These are phyloP conservation scores for Pyxicephalus adspersus DNA, from an alignment of 2,113 vertebrate species.

Conservation along the genomic window DNA sequence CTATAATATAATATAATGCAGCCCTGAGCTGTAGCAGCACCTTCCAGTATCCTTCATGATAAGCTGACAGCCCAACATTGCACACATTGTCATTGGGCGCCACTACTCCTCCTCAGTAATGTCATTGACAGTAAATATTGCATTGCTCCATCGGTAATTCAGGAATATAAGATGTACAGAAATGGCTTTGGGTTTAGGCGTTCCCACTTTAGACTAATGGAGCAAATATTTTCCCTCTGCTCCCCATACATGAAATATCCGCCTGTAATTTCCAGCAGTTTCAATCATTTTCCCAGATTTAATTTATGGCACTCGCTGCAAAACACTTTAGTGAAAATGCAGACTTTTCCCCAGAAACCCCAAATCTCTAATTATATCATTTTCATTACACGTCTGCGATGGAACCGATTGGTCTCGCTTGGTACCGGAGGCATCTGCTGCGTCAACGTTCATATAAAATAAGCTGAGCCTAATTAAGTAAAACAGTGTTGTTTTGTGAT, in stretches of 20 bases:
- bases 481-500: constrained; percentile 1
- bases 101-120: too few species aligned
- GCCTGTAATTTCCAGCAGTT: neutral
- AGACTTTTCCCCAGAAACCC: neutral
- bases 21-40: too few species aligned
- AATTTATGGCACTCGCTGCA: neutral
- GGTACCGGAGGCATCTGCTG: neutral
- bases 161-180: too few species aligned
- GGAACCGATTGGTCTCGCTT: neutral
- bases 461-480: neutral
- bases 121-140: too few species aligned
- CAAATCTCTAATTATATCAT: constrained; percentile 7
- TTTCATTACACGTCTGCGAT: neutral
- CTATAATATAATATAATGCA: too few species aligned
- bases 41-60: too few species aligned
- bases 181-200: too few species aligned
- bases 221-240: neutral
- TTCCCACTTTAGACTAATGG: too few species aligned
- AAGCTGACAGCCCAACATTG: too few species aligned
- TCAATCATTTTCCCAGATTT: neutral
- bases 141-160: too few species aligned
- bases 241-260: too few species aligned
- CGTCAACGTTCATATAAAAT: neutral
- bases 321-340: neutral
- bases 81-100: too few species aligned